These are phyloP conservation scores for Gandaritis pyraliata DNA, from an alignment of 2,888 invertebrate species.

Conservation along the genomic window DNA sequence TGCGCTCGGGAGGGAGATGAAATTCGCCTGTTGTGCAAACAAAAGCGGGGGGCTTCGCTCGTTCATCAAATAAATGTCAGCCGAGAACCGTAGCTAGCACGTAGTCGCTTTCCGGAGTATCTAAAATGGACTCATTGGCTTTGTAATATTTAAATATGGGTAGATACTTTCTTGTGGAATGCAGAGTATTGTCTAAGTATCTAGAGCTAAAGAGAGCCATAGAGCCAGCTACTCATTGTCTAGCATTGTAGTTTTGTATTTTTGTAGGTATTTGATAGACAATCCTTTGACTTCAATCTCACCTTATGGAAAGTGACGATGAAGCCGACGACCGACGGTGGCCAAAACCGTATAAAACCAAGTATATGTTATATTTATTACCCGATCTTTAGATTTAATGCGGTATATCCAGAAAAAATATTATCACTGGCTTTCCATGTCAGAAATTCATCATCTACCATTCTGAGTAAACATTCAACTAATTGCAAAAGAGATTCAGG, in stretches of 20 bases:
- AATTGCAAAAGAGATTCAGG: constrained; percentile 10
- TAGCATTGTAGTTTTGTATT: no score
- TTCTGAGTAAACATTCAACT: constrained; percentile 9
- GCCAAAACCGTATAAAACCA: no score
- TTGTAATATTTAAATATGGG: constrained; percentile 1
- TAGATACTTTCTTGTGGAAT: no score
- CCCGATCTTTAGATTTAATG: no score
- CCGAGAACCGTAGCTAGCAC: constrained; percentile 30
- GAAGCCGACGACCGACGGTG: no score
- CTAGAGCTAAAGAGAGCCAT: no score
- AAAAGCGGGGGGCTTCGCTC: constrained; percentile 44
- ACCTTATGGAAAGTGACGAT: no score
- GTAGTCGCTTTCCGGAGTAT: constrained; percentile 21
- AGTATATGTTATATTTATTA: not conserved
- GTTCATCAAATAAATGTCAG: constrained; percentile 52
- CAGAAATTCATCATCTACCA: not conserved
- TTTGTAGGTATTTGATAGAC: no score
- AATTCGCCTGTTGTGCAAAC: constrained; percentile 53
- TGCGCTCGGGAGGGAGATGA: constrained; percentile 44
- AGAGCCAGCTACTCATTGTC: not conserved
- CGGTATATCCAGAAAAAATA: no score
- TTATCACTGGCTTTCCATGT: no score
- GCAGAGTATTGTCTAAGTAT: no score
- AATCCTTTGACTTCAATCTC: no score
- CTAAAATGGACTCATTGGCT: constrained; percentile 19